A percentile compares a stretch with the other conserved stretches of the same genome.
phyloP scores from a whole-genome alignment of 2,113 vertebrate species.

The Clinocottus analis region DNA sequence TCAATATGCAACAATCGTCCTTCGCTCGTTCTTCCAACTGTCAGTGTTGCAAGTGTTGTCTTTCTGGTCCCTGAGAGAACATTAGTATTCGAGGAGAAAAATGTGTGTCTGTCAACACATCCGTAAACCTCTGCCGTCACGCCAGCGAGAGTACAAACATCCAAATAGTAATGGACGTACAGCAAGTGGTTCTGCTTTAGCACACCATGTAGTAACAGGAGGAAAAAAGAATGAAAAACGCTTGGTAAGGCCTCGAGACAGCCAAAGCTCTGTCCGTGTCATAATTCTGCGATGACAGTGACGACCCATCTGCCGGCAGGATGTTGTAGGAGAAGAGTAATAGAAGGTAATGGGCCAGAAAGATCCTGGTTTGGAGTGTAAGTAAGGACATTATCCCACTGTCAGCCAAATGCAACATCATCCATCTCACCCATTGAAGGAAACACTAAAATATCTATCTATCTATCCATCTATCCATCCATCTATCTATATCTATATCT shows the following conservation, averaged over 20 bases:
- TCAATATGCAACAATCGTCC: constrained; percentile 54
- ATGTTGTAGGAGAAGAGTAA: constrained; percentile 9
- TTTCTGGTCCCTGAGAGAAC: constrained; percentile 9
- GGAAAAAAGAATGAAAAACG: not conserved
- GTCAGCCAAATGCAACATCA: constrained; percentile 17
- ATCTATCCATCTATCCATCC: too few relatives aligned
- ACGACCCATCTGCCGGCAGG: constrained; percentile 28
- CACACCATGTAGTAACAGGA: not conserved
- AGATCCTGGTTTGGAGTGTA: constrained; percentile 38
- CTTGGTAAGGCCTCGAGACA: not conserved
- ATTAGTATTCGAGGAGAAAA: constrained; percentile 14
- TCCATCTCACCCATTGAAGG: not conserved
- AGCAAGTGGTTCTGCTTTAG: not conserved
- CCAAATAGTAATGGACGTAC: not conserved
- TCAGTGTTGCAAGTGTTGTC: constrained; percentile 10
- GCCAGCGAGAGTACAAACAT: not conserved
- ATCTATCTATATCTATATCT: too few relatives aligned
- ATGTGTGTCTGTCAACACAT: constrained; percentile 12
- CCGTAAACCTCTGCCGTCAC: constrained; percentile 9
- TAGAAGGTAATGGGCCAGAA: constrained; percentile 41
- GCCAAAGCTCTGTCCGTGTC: not conserved
- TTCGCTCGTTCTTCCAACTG: constrained; percentile 27
- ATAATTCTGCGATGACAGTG: constrained; percentile 9
- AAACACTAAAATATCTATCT: too few relatives aligned
- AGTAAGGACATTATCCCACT: constrained; percentile 32